Evolutionary conservation across 1,140 invertebrate genomes (phyloP), one percentile per base, ranked within the genome.

Genomic region (Drosophila sproati): DNA sequence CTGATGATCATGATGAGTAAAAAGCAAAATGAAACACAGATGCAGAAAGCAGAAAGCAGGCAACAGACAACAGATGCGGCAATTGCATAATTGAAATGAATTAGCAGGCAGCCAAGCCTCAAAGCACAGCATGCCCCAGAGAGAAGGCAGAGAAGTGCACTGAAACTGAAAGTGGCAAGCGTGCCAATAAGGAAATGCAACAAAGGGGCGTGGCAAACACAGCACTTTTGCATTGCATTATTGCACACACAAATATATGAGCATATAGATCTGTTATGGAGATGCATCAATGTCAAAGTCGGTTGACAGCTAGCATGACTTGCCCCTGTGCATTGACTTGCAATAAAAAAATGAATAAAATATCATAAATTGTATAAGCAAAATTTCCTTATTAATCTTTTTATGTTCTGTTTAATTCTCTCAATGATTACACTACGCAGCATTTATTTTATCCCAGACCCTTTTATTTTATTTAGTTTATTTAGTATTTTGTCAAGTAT

Each of bases 51-150:
- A 71, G 20, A 20, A 20, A 20, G 20, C 20, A 20, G 20, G 20
- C 20, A 20, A 20, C 47, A 48, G 52, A 77, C 74, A 75, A 28
- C 68, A 71, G 73, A 73, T 74, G 66, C 62, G 47, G 67, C 83
- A 88, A 88, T 88, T 88, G 83, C 85, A 88, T 88, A 88, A 88
- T 89, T 88, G 80, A 88, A 88, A 88, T 85, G 80, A 88, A 88
- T 88, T 88, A 88, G 71, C 70, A 80, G 41, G 28, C 73, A 66
- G 86, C 55, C 67, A 56, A 57, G 64, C 50, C 50, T 31, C 59
- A 63, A 52, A 10, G 54, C 59, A 60, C 59, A 78, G 76, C 20
- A 20, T 20, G 20, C 60, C 68, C 67, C 31, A 31, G 8, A 57
- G 45, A 34, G 5, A 57, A 41, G 31, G 47, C 7, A 45, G 48